phyloP scores from a whole-genome alignment of 2,888 invertebrate genomes.

The Drosophila aldrichi region DNA sequence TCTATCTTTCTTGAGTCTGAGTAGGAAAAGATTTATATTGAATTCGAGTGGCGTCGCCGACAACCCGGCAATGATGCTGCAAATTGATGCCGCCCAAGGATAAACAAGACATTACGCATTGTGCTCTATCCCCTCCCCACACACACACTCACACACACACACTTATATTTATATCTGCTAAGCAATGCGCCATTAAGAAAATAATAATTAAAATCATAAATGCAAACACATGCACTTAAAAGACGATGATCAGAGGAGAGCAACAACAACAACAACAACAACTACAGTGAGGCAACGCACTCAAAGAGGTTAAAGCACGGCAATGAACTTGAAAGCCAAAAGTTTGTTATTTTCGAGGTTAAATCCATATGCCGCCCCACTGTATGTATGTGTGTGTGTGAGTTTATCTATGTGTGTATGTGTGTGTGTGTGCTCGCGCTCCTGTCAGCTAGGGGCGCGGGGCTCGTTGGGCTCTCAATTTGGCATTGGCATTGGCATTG shows the following conservation, averaged over 20 bases:
- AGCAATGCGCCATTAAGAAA: slow-evolving; percentile 29
- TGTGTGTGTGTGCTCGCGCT: slow-evolving; percentile 3
- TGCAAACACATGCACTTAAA: slow-evolving; percentile 53
- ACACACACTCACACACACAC: neutral
- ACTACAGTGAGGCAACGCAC: slow-evolving; percentile 60
- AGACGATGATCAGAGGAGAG: slow-evolving; percentile 11
- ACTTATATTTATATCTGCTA: neutral
- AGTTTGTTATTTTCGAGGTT: slow-evolving; percentile 67
- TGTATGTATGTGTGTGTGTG: slow-evolving; percentile 10
- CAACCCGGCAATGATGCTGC: slow-evolving; percentile 9
- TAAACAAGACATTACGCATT: neutral
- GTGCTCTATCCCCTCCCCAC: neutral
- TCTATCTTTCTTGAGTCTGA: neutral
- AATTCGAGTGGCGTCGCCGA: neutral
- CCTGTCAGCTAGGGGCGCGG: neutral
- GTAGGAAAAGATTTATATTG: slow-evolving; percentile 2
- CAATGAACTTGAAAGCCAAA: slow-evolving; percentile 72
- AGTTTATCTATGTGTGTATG: neutral
- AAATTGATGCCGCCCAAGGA: slow-evolving; percentile 23
- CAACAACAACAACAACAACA: slow-evolving; percentile 14
- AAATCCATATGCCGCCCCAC: slow-evolving; percentile 36
- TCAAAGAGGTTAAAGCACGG: slow-evolving; percentile 66
- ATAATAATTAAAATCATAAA: slow-evolving; percentile 38
- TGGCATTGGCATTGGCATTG: slow-evolving; percentile 51
- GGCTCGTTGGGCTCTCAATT: slow-evolving; percentile 15